Percentiles rank a stretch among this genome's conserved stretches.
phyloP scores from a whole-genome alignment of 2,797 vertebrate genomes.

The Natrix natrix region DNA sequence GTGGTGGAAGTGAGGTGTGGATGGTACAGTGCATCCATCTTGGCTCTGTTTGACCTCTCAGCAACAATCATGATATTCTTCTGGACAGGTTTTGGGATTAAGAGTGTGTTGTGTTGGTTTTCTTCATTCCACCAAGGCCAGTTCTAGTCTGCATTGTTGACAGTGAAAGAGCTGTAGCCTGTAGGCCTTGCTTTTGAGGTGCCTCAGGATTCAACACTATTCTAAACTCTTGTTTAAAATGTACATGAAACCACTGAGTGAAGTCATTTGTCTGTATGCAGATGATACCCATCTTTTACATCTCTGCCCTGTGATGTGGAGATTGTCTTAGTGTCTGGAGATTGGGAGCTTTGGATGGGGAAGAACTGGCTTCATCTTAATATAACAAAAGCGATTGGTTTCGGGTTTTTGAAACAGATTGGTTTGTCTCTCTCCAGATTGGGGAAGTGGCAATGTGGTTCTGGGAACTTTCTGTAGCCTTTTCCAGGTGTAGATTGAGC shows the following conservation, averaged over 20 bases:
- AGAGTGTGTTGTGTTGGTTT: background rate
- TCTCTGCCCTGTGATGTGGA: background rate
- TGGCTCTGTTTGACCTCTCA: background rate
- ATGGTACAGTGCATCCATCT: background rate
- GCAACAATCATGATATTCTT: background rate
- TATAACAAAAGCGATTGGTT: background rate
- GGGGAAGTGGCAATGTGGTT: background rate
- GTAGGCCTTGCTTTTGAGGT: background rate
- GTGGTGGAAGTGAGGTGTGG: background rate
- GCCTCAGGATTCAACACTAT: background rate
- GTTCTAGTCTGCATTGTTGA: background rate
- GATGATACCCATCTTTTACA: background rate
- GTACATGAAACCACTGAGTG: background rate
- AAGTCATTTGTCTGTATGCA: background rate
- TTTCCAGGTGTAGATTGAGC: background rate
- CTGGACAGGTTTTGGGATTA: background rate
- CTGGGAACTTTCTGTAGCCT: background rate
- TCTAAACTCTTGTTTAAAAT: background rate
- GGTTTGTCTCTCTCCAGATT: background rate
- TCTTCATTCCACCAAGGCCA: background rate
- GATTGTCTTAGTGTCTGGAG: background rate
- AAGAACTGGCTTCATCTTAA: background rate
- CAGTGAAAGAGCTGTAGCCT: background rate
- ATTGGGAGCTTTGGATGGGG: background rate
- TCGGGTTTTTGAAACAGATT: background rate